Evolutionary conservation across 1,140 invertebrate species (phyloP), one percentile per base, ranked within the genome.

Genomic region (Pseudomyrmex dendroicus): DNA sequence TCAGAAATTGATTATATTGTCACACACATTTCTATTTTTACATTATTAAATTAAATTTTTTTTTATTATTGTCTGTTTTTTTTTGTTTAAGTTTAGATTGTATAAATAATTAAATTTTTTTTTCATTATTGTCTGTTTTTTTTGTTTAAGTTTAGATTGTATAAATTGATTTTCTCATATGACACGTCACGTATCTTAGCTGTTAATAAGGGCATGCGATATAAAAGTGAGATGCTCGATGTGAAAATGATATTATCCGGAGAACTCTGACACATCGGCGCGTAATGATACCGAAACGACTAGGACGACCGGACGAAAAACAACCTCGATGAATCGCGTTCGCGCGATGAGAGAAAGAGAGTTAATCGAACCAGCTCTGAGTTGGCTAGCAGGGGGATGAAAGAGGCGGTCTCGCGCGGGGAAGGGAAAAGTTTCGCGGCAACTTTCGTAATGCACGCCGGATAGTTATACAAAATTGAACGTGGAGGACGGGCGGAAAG

Each of bases 391-490:
- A 67, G 46, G 52, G 10, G 70, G 50, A 13, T 74, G 72, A 67
- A 20, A 56, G 20, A 22, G 62, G 44, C 62, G 67, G 59, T 73
- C 73, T 66, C 52, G 62, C 68, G 63, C 61, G 63, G 44, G 66
- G 77, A 78, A 52, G 82, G 88, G 83, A 86, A 77, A 88, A 89
- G 86, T 89, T 89, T 89, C 87, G 88, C 82, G 82, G 84, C 77
- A 84, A 91, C 85, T 91, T 91, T 91, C 88, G 89, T 90, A 90
- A 90, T 87, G 89, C 87, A 87, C 86, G 89, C 88, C 86, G 88
- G 86, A 87, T 90, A 89, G 89, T 87, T 90, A 90, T 90, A 90
- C 89, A 90, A 90, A 90, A 90, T 90, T 90, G 86, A 90, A 90
- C 89, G 89, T 85, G 86, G 89, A 88, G 86, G 88, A 80, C 54